A percentile compares a stretch with the other conserved stretches of the same genome.
Conservation (phyloP, 2,888 invertebrate genomes). For the Pyrrhopygopsis socrates region DNA sequence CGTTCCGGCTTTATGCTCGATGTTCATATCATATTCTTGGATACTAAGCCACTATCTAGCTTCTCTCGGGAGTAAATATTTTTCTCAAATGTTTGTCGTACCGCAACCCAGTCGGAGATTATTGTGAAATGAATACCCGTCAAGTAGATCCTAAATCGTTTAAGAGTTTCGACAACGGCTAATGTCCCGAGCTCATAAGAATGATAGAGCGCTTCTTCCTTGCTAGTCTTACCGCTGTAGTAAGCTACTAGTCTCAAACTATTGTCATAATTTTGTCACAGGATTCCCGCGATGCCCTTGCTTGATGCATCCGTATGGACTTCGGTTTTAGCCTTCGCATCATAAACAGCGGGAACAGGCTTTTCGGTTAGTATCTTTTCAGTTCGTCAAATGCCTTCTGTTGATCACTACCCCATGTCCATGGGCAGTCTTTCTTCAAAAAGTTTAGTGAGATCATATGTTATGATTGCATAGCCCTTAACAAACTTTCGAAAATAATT, state of each 20-base stretch:
- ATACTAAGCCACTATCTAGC: neutral
- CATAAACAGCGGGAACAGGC: neutral
- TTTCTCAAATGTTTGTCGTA: no score
- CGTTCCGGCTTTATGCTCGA: neutral
- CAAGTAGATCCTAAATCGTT: neutral
- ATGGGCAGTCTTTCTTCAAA: neutral
- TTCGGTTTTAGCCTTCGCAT: neutral
- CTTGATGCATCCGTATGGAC: neutral
- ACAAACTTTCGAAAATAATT: neutral
- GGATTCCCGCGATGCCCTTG: neutral
- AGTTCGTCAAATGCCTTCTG: neutral
- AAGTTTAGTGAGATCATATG: neutral
- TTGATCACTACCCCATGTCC: neutral
- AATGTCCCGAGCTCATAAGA: no score
- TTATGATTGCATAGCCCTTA: neutral
- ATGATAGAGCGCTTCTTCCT: neutral
- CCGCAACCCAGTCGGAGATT: no score
- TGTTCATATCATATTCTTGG: neutral
- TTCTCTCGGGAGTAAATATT: neutral
- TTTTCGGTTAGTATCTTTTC: neutral
- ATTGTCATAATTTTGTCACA: neutral
- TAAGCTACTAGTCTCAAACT: neutral
- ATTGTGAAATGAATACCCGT: no score
- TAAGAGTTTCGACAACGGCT: neutral
- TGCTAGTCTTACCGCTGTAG: neutral